phyloP scores from a whole-genome alignment of 2,888 invertebrate species.

The Himalopsyche tibetana region DNA sequence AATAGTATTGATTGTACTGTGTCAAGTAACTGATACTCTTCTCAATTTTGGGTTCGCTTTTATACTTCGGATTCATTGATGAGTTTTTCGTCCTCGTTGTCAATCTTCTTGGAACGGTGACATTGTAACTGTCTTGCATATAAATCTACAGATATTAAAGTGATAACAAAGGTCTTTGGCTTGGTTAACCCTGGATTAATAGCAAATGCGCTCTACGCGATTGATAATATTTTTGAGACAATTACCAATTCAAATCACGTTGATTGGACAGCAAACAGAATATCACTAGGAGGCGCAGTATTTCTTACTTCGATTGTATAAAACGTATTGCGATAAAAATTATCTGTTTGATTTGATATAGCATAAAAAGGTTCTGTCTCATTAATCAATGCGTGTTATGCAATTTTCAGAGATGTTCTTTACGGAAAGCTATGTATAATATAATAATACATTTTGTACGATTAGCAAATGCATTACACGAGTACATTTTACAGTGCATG shows the following conservation, averaged over 20 bases:
- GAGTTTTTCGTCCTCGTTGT: slow-evolving; percentile 33
- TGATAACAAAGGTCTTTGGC: slow-evolving; percentile 54
- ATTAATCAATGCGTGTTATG: neutral
- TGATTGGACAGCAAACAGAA: neutral
- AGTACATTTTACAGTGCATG: neutral
- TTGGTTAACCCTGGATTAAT: slow-evolving; percentile 53
- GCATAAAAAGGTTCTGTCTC: neutral
- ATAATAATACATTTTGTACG: neutral
- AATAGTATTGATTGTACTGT: slow-evolving; percentile 12
- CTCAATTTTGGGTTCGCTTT: slow-evolving; percentile 37
- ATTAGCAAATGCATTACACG: neutral
- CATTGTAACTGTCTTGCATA: slow-evolving; percentile 50
- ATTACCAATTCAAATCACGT: neutral
- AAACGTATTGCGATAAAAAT: neutral
- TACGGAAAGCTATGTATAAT: neutral
- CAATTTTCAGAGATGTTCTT: neutral
- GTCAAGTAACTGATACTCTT: slow-evolving; percentile 50
- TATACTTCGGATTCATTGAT: slow-evolving; percentile 48
- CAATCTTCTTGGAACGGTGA: neutral
- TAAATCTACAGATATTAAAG: slow-evolving; percentile 47
- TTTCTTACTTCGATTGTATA: neutral
- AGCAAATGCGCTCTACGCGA: neutral
- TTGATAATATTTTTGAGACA: neutral
- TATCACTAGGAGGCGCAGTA: neutral
- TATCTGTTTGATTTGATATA: neutral